Conservation (phyloP, 2,797 vertebrate genomes). For the Manis javanica region DNA sequence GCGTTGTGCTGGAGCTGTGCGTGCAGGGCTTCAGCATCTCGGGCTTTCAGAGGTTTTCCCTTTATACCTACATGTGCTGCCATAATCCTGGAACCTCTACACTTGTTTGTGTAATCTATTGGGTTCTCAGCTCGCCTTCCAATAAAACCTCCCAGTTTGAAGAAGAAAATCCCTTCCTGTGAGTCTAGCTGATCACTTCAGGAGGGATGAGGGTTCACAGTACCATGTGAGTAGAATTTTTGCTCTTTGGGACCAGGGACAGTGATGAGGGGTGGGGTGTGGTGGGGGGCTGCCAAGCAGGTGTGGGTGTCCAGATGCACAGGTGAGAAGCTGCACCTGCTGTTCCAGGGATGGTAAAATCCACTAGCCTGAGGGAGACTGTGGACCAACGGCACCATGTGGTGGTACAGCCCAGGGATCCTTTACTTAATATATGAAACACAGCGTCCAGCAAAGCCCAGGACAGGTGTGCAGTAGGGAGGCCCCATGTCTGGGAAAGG, state of each 20-base stretch:
- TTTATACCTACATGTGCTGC: rapidly evolving
- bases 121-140: neutral
- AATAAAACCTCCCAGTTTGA: neutral
- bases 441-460: neutral
- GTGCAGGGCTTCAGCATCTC: rapidly evolving
- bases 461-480: rapidly evolving
- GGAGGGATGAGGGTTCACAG: neutral
- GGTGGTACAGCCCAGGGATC: too few species aligned
- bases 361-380: neutral
- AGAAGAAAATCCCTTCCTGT: neutral
- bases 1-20: rapidly evolving
- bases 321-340: neutral
- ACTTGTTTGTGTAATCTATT: too few species aligned
- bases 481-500: too few species aligned
- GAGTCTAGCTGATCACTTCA: neutral
- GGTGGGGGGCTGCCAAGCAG: neutral
- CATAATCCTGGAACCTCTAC: neutral
- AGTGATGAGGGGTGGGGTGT: rapidly evolving
- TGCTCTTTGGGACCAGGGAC: neutral
- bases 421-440: too few species aligned
- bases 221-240: neutral
- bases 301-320: too few species aligned
- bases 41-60: rapidly evolving
- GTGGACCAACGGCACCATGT: too few species aligned
- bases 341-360: neutral